Percentiles rank a stretch among this genome's conserved stretches.
phyloP scores from a whole-genome alignment of 2,888 invertebrate species.

The Mesorhabditis spiculigera region DNA sequence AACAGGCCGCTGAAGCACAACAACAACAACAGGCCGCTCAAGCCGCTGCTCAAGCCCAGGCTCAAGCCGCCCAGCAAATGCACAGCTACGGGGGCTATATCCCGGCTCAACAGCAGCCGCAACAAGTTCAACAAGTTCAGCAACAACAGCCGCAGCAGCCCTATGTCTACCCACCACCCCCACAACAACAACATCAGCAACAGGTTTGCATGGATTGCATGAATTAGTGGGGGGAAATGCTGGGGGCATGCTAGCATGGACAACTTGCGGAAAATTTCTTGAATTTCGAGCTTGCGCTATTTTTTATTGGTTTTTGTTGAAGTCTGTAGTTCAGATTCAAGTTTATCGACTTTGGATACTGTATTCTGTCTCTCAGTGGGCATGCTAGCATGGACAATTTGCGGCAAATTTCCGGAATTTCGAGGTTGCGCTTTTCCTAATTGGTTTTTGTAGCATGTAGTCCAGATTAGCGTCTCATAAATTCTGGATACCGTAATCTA shows the following conservation, averaged over 20 bases:
- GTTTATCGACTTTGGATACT: too few species aligned
- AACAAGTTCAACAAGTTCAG: slow-evolving; percentile 6
- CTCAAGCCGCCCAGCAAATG: not conserved
- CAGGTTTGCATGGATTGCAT: not conserved
- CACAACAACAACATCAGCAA: slow-evolving; percentile 2
- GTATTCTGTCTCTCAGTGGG: not conserved
- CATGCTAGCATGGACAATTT: not conserved
- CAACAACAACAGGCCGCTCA: not conserved
- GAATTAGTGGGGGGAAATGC: not conserved
- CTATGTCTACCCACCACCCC: not conserved
- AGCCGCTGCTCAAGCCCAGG: not conserved
- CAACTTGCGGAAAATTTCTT: not conserved
- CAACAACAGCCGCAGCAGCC: slow-evolving; percentile 4
- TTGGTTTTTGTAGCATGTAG: too few species aligned
- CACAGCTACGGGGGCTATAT: too few species aligned
- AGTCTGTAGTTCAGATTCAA: too few species aligned
- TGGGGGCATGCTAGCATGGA: not conserved
- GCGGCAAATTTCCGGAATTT: not conserved
- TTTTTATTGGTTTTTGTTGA: too few species aligned
- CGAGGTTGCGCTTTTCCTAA: too few species aligned
- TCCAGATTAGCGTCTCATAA: too few species aligned
- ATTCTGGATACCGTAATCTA: too few species aligned
- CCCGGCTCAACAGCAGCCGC: not conserved
- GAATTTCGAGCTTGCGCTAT: too few species aligned
- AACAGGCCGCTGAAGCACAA: not conserved